A percentile compares a stretch with the other conserved stretches of the same genome.
phyloP scores from a whole-genome alignment of 2,888 invertebrate genomes.

The Orgyia antiqua region DNA sequence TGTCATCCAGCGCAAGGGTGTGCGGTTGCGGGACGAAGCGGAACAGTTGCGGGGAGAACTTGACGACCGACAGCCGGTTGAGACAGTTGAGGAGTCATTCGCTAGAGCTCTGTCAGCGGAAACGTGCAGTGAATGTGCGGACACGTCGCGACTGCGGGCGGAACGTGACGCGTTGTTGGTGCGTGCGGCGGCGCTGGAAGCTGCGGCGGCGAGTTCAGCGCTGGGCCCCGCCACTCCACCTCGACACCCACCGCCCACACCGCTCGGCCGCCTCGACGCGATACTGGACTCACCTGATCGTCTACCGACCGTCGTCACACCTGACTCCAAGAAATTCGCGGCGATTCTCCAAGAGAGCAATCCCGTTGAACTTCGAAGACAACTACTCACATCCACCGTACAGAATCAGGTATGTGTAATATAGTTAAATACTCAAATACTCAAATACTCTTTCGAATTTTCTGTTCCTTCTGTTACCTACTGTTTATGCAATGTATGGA shows the following conservation, averaged over 20 bases:
- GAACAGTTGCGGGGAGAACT: constrained; percentile 80
- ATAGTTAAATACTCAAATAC: not conserved
- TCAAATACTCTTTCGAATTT: constrained; percentile 2
- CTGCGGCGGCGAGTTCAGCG: constrained; percentile 67
- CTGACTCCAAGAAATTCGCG: constrained; percentile 86
- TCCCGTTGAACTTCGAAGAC: constrained; percentile 89
- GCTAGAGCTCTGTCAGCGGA: constrained; percentile 61
- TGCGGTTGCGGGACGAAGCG: constrained; percentile 82
- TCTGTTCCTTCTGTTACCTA: not conserved
- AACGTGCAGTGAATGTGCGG: constrained; percentile 44
- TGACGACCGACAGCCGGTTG: constrained; percentile 37
- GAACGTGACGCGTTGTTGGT: constrained; percentile 88
- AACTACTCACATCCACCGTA: constrained; percentile 88
- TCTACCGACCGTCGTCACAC: constrained; percentile 80
- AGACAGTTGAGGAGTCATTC: constrained; percentile 82
- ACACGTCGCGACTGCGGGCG: constrained; percentile 76
- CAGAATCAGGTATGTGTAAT: constrained; percentile 90
- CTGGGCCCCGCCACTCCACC: constrained; percentile 36
- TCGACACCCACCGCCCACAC: constrained; percentile 63
- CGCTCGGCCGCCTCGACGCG: constrained; percentile 82
- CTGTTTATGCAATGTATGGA: too few relatives aligned
- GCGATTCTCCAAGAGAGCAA: constrained; percentile 91
- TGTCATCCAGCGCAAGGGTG: constrained; percentile 89
- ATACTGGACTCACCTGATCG: constrained; percentile 82
- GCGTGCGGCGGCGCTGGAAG: constrained; percentile 79